Evolutionary conservation across 2,888 invertebrate genomes (phyloP), one percentile per base, ranked within the genome.

Genomic region (Athetis lepigone): DNA sequence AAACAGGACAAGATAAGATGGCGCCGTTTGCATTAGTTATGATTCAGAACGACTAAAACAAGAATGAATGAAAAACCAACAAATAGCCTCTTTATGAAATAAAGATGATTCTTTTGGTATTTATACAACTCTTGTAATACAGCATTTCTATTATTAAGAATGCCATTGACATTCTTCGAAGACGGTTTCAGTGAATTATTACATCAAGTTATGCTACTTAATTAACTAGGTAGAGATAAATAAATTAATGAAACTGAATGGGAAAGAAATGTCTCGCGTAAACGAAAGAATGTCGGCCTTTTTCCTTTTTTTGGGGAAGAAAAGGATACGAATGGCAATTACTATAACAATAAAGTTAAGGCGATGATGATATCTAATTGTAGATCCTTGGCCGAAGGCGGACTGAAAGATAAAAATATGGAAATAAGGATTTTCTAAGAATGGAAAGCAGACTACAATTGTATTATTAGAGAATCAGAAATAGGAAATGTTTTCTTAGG

Each of bases 11-110:
- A 49, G 33, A 39, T 46, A 50, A 4, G 18, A 13, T 46, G 74
- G 74, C 68, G 50, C 57, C 68, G 57, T 67, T 29, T 57, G 67
- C 73, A 66, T 65, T 67, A 65, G 25, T 33, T 50, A 66, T 67
- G 50, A 73, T 67, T 67, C 50, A 37, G 29, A 29, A 4, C 9
- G 16, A 46, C 36, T 37, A 47, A 2, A 47, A 40, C 40, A 21
- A 27, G 18, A 46, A 40, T 36, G n/a, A 40, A 23, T 40, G 57
- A 36, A 66, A 57, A 66, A 25, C 51, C 33, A 8, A 42, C 13
- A 51, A 51, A n/a, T 68, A 46, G 25, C 37, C 16, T 72, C 13
- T 57, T 46, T 46, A 2, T 11, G 45, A 42, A 45, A 19, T 37
- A 11, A 7, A 72, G 21, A 39, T n/a, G n/a, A 72, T 25, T 36